These are phyloP conservation scores for Petrocephalus microphthalmus DNA, from an alignment of 2,113 vertebrate genomes.

Conservation along the genomic window DNA sequence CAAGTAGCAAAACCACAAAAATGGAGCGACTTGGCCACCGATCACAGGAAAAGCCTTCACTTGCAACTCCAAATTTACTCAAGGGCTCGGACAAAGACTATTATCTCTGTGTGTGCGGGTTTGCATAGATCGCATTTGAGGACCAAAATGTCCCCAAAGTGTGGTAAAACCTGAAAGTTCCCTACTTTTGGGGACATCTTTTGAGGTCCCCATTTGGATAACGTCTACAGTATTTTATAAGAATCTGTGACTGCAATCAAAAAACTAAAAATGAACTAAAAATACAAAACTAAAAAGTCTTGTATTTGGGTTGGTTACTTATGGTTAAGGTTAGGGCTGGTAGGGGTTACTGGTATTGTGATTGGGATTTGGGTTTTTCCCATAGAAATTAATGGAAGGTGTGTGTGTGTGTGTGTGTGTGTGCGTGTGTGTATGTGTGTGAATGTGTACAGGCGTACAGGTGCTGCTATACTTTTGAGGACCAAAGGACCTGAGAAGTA, in stretches of 20 bases:
- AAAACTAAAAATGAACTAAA: not conserved
- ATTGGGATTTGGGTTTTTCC: not conserved
- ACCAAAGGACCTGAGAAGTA: no score
- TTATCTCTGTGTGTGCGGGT: not conserved
- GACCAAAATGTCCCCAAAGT: no score
- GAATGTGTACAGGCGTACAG: no score
- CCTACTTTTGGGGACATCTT: no score
- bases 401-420: no score
- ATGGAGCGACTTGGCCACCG: not conserved
- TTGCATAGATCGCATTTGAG: no score
- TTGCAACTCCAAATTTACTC: not conserved
- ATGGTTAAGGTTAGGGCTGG: not conserved
- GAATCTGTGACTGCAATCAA: not conserved
- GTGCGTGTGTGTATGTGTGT: no score
- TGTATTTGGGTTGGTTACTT: not conserved
- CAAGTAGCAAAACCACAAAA: not conserved
- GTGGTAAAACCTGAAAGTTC: no score
- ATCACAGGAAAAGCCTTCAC: not conserved
- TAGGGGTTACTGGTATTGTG: not conserved
- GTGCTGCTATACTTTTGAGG: no score
- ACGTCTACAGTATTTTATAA: not conserved
- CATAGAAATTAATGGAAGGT: not conserved
- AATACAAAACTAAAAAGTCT: no score
- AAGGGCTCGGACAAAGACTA: not conserved
- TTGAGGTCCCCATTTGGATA: no score